Evolutionary conservation across 2,888 invertebrate species (phyloP).

Genomic region (Heliconius ismenius): DNA sequence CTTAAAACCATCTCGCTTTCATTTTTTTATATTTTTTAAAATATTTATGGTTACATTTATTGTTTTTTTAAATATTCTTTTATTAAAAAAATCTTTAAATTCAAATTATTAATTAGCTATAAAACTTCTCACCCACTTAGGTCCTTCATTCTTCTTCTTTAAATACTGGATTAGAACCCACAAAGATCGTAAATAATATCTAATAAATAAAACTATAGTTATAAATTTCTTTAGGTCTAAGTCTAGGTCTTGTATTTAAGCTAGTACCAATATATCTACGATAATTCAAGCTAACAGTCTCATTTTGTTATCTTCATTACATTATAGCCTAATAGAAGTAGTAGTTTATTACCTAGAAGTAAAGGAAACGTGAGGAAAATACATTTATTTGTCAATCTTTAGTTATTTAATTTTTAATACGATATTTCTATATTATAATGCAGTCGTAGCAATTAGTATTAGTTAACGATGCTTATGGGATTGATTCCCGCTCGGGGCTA

Average conservation of each 20-base stretch:
- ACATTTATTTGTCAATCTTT: neutral
- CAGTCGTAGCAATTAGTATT: too few species aligned
- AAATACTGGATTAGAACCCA: too few species aligned
- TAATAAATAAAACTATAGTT: neutral
- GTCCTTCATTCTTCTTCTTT: too few species aligned
- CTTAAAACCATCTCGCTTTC: too few species aligned
- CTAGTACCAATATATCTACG: neutral
- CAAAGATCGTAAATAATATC: too few species aligned
- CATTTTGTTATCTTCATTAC: slow-evolving; percentile 13
- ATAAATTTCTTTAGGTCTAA: neutral
- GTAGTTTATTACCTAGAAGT: neutral
- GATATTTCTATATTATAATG: too few species aligned
- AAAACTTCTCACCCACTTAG: neutral
- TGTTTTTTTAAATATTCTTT: neutral
- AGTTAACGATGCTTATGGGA: too few species aligned
- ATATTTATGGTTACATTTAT: too few species aligned
- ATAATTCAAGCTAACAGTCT: slow-evolving; percentile 2
- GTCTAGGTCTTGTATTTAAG: neutral
- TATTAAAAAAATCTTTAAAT: neutral
- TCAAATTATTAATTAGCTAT: neutral
- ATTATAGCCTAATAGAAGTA: neutral
- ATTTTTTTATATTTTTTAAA: too few species aligned
- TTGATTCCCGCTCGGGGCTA: too few species aligned
- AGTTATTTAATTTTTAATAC: neutral
- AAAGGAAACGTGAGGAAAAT: neutral